phyloP scores from a whole-genome alignment of 2,888 invertebrate genomes.

The Hydropsyche betteni region DNA sequence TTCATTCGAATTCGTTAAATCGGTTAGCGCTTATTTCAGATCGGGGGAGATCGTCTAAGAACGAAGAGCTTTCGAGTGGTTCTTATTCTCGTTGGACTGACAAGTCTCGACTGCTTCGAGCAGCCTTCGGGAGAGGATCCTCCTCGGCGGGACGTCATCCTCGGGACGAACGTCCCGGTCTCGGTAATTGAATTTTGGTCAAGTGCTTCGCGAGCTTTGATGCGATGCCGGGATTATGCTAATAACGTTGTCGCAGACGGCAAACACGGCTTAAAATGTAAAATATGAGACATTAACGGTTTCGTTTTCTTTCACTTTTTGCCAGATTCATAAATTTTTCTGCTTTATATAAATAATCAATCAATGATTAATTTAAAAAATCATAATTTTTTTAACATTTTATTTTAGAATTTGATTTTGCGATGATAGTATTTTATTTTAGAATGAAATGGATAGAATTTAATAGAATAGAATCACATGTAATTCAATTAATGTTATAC shows the following conservation, averaged over 20 bases:
- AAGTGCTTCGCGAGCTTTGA: conserved; percentile 41
- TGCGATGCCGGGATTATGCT: conserved; percentile 14
- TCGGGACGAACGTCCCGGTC: not conserved
- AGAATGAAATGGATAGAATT: too few relatives aligned
- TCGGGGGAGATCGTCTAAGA: too few relatives aligned
- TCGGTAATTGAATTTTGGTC: conserved; percentile 50
- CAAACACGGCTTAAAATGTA: conserved; percentile 7
- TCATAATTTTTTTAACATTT: too few relatives aligned
- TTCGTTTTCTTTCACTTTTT: conserved; percentile 1
- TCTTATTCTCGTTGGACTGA: not conserved
- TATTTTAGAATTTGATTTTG: too few relatives aligned
- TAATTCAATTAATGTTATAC: too few relatives aligned
- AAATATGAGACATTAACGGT: not conserved
- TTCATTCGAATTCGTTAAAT: too few relatives aligned
- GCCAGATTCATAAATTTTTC: not conserved
- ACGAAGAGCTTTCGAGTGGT: conserved; percentile 1
- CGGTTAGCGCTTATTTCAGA: too few relatives aligned
- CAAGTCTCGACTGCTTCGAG: not conserved
- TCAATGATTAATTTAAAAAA: too few relatives aligned
- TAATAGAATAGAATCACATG: too few relatives aligned
- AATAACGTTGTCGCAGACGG: conserved; percentile 18
- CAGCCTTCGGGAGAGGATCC: conserved; percentile 14
- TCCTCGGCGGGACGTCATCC: conserved; percentile 10
- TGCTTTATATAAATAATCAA: too few relatives aligned
- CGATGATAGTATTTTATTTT: too few relatives aligned